Base-by-base conservation (phyloP, 1,140 invertebrate genomes). In the Heliconius eleuchia region DNA sequence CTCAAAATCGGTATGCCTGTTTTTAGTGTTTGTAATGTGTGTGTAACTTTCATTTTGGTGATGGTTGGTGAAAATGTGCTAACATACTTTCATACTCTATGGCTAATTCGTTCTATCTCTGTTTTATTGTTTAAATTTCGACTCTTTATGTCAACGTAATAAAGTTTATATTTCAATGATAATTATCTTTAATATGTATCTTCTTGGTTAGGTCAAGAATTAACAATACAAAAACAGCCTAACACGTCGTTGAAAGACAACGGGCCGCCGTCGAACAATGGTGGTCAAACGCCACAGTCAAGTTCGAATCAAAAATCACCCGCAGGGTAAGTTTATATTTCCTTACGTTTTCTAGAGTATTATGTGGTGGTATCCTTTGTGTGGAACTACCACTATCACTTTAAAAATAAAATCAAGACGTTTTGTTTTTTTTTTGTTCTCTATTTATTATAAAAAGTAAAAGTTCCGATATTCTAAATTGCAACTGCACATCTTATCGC, bases 141-240 rank as follows among this genome's bases (percentile, higher is more conserved):
- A 75, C 74, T 78, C 55, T 16, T 46, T 76, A 16, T 23, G 39
- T 73, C 50, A 16, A 52, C 3, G 18, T 16, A 19, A 73, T 77
- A 76, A 78, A 50, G 39, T 75, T 55, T 77, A 74, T 78, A 42
- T 76, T 76, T 37, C 9, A 27, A 66, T 66, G 9, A 66, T 19
- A 16, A 66, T 66, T 66, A 11, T 78, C 13, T 76, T 46, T 42
- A 71, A 66, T 30, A 30, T 77, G 11, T 76, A n/a, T 87, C 74
- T 81, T 80, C 85, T 84, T 71, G 30, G 66, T 77, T 73, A 95
- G 94, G 98, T 71, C 98, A 99, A 96, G 98, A 99, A 95, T 94
- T 99, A 82, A 99, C 98, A 76, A 99, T 99, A 94, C 98, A 99
- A 91, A 99, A 99, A 94, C 98, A 99, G 94, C 97, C 98, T 23